These are phyloP conservation scores for Syngnathus scovelli DNA, from an alignment of 2,113 vertebrate genomes.

Conservation along the genomic window DNA sequence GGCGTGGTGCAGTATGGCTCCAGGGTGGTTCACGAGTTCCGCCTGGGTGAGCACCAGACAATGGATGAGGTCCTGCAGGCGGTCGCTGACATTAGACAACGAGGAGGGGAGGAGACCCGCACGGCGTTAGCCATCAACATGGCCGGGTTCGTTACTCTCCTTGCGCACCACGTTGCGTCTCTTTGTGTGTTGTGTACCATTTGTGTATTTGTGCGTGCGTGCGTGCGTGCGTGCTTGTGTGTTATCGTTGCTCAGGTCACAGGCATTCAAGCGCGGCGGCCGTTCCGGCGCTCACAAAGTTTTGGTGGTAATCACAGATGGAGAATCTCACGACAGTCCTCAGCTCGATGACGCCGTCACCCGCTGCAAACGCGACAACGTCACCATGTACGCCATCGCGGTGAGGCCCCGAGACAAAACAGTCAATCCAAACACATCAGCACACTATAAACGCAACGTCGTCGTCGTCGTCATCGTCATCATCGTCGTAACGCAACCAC, in stretches of 20 bases:
- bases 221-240: too few relatives aligned
- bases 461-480: too few relatives aligned
- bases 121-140: constrained; percentile 89
- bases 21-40: constrained; percentile 87
- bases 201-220: too few relatives aligned
- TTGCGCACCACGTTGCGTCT: not conserved
- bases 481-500: too few relatives aligned
- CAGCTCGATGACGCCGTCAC: constrained; percentile 82
- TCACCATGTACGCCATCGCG: constrained; percentile 92
- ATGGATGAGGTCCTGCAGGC: constrained; percentile 86
- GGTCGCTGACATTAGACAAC: constrained; percentile 83
- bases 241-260: constrained; percentile 40
- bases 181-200: not conserved
- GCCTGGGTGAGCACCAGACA: constrained; percentile 83
- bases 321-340: constrained; percentile 92
- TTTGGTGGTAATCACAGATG: constrained; percentile 97
- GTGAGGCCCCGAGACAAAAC: constrained; percentile 65
- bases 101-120: constrained; percentile 90
- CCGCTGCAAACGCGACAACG: constrained; percentile 84
- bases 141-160: constrained; percentile 72
- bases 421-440: not conserved
- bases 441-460: too few relatives aligned
- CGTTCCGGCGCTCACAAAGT: constrained; percentile 90
- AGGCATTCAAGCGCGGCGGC: constrained; percentile 86
- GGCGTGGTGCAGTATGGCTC: constrained; percentile 92